Percentiles rank a stretch among this genome's conserved stretches.
phyloP scores from a whole-genome alignment of 2,797 vertebrate genomes.

The Rallus crepitans region DNA sequence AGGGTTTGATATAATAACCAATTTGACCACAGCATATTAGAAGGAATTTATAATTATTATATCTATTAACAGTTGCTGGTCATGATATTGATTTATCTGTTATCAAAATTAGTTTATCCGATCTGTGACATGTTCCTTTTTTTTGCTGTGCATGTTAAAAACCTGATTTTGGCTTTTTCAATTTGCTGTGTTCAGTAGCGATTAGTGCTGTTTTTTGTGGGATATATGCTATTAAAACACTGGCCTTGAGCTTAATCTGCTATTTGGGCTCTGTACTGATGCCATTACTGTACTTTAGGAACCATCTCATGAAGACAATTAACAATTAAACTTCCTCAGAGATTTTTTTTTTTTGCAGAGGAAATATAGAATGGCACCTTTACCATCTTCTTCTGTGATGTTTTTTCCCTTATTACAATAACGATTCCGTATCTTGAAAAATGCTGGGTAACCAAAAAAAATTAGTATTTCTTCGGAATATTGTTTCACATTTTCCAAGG shows the following conservation, averaged over 20 bases:
- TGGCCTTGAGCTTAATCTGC: background rate
- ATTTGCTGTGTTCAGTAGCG: background rate
- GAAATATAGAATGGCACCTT: background rate
- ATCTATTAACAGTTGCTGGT: background rate
- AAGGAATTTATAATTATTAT: background rate
- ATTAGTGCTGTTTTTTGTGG: background rate
- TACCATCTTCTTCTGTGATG: background rate
- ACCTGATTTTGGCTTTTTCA: background rate
- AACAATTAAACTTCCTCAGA: background rate
- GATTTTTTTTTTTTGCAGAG: background rate
- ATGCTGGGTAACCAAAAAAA: background rate
- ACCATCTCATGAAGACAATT: background rate
- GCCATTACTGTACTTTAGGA: background rate
- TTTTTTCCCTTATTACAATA: background rate
- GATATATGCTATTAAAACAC: background rate
- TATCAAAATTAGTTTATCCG: background rate
- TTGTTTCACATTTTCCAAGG: background rate
- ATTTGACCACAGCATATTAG: background rate
- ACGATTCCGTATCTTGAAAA: background rate
- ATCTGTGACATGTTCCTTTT: background rate
- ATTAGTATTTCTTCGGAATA: background rate
- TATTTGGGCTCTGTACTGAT: background rate
- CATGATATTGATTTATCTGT: background rate
- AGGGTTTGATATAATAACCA: background rate
- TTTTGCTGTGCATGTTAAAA: background rate